Evolutionary conservation across 2,113 vertebrate species (phyloP), one percentile per base, ranked within the genome.

Genomic region (Ammodytes dubius): DNA sequence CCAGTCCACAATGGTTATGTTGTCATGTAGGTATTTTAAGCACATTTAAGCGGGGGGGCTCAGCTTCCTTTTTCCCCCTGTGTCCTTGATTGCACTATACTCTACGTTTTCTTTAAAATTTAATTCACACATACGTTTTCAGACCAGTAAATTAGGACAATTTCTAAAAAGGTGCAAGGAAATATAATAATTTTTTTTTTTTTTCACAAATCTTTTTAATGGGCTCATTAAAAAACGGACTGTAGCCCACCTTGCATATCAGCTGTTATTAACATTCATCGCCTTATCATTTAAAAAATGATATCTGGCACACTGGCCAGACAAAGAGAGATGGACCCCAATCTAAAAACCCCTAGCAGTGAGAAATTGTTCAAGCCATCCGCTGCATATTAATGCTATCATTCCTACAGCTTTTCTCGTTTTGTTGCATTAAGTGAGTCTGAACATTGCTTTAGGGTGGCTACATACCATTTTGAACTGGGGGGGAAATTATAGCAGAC

Each of bases 381-480:
- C 78, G 77, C 82, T 83, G 91, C 89, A 92, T 94, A 91, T 91
- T 92, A 94, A 94, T 92, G 90, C 65, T 67, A 77, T 68, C 86
- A 90, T 88, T 87, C 91, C 81, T 53, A 79, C 72, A 61, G 70
- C 70, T 74, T 77, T 79, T 68, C 74, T 92, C 87, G 75, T 88
- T 88, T 91, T 69, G 76, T 69, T 58, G 56, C 54, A 58, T 89
- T 87, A 87, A 86, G 82, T 8, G 39, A 59, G 83, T 50, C 66
- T 82, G 83, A 70, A 10, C 47, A 15, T 35, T 49, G 81, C 86
- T 71, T 58, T 42, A 60, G 35, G 70, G 78, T 27, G 70, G 46
- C 84, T 60, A 42, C 63, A 11, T 39, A 71, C 46, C 40, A 56
- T 58, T 27, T 71, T 57, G 58, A 58, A 35, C 40, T 4, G 70